These are phyloP conservation scores for Tapirus indicus DNA, from an alignment of 2,797 vertebrate genomes.

Conservation along the genomic window DNA sequence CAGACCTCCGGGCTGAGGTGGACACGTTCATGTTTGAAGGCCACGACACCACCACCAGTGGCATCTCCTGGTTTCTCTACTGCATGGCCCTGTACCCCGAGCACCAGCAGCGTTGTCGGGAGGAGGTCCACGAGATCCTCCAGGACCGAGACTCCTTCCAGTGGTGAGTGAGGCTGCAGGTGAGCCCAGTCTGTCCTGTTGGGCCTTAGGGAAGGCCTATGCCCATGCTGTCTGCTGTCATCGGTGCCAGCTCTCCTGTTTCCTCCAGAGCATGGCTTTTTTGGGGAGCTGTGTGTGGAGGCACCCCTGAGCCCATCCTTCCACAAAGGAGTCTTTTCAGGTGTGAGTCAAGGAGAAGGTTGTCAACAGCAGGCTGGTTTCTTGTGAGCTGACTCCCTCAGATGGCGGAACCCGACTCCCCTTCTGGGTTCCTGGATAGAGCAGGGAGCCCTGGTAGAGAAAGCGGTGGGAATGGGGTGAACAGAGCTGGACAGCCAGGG, in stretches of 20 bases:
- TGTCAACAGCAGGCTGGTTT: neutral
- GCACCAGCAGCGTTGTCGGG: conserved; percentile 92
- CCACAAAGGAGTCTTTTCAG: neutral
- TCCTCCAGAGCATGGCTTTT: neutral
- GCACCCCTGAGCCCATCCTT: neutral
- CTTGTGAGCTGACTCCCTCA: neutral
- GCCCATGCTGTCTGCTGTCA: neutral
- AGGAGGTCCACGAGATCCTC: conserved; percentile 89
- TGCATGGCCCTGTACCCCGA: conserved; percentile 91
- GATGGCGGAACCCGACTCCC: neutral
- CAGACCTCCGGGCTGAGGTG: conserved; percentile 92
- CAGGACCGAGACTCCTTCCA: conserved; percentile 87
- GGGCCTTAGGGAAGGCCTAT: neutral
- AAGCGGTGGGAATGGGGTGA: neutral
- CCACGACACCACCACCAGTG: conserved; percentile 93
- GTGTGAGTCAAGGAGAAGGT: neutral
- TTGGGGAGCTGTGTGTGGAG: neutral
- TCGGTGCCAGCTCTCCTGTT: neutral
- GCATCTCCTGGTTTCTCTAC: conserved; percentile 92
- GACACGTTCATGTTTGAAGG: conserved; percentile 96
- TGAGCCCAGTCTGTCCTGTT: neutral
- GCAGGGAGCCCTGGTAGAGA: neutral
- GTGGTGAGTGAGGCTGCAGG: conserved; percentile 86
- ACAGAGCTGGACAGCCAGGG: neutral
- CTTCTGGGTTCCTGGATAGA: neutral